Conservation (phyloP, 2,888 invertebrate species). For the Eupeodes luniger region DNA sequence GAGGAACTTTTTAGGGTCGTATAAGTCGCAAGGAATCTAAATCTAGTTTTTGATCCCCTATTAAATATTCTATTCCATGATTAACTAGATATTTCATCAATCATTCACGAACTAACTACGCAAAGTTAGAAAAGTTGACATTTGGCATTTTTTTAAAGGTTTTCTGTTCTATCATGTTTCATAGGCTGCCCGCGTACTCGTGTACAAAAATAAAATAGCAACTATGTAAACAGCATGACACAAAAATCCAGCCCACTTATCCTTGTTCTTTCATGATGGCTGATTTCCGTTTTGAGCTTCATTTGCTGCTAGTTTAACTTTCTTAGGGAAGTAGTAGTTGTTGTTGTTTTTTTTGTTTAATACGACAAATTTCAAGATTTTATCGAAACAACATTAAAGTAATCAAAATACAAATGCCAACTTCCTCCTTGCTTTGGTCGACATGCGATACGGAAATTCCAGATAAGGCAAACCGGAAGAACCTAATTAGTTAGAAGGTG, state of each 20-base stretch:
- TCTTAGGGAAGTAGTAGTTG: background rate
- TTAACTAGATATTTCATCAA: slow-evolving; percentile 61
- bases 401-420: slow-evolving; percentile 63
- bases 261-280: slow-evolving; percentile 6
- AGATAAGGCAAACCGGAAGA: slow-evolving; percentile 61
- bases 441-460: slow-evolving; percentile 71
- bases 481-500: slow-evolving; percentile 60
- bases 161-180: background rate
- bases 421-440: slow-evolving; percentile 48
- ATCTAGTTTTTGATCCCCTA: slow-evolving; percentile 16
- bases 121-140: slow-evolving; percentile 31
- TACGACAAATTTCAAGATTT: slow-evolving; percentile 52
- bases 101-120: slow-evolving; percentile 15
- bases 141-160: slow-evolving; percentile 8
- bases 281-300: background rate
- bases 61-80: slow-evolving; percentile 52
- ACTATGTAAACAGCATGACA: slow-evolving; percentile 14
- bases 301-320: background rate
- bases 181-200: background rate
- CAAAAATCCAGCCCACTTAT: slow-evolving; percentile 21
- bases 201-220: background rate
- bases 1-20: background rate
- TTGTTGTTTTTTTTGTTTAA: background rate
- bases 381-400: slow-evolving; percentile 53
- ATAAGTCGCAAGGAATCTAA: background rate